phyloP scores from a whole-genome alignment of 2,113 vertebrate genomes.

The Hemicordylus capensis region DNA sequence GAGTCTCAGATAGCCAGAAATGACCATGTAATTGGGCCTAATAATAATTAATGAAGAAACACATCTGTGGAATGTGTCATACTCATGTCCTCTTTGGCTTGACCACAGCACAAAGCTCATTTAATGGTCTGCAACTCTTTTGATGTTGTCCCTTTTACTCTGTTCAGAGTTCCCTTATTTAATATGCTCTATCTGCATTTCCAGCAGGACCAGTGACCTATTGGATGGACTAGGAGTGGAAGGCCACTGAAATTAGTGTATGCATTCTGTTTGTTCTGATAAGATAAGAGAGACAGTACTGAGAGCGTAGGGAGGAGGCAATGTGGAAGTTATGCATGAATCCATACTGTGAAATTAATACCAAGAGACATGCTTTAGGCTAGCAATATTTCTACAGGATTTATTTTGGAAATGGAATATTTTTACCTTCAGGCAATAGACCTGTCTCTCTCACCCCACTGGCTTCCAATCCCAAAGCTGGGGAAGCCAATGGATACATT shows the following conservation, averaged over 20 bases:
- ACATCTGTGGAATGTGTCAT: not conserved
- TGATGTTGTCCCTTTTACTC: conserved; percentile 49
- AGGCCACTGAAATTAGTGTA: conserved; percentile 62
- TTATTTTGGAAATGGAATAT: conserved; percentile 64
- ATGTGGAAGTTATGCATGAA: conserved; percentile 54
- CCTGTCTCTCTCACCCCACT: conserved; percentile 62
- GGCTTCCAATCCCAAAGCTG: conserved; percentile 58
- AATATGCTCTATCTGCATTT: conserved; percentile 62
- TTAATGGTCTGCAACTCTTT: conserved; percentile 4
- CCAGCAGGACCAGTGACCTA: conserved; percentile 60
- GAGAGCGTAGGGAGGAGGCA: conserved; percentile 28
- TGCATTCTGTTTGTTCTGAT: conserved; percentile 65
- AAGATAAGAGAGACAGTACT: conserved; percentile 62
- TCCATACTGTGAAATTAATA: conserved; percentile 57
- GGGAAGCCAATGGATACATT: conserved; percentile 69
- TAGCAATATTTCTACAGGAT: conserved; percentile 54
- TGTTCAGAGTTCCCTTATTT: conserved; percentile 38
- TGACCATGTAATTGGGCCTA: not conserved
- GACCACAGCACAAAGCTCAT: not conserved
- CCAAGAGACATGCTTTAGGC: conserved; percentile 47
- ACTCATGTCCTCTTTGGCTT: not conserved
- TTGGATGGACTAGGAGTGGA: conserved; percentile 61
- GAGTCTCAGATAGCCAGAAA: not conserved
- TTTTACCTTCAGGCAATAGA: conserved; percentile 59
- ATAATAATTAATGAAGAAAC: not conserved